phyloP scores from a whole-genome alignment of 2,888 invertebrate genomes.

The Apodemia mormo region DNA sequence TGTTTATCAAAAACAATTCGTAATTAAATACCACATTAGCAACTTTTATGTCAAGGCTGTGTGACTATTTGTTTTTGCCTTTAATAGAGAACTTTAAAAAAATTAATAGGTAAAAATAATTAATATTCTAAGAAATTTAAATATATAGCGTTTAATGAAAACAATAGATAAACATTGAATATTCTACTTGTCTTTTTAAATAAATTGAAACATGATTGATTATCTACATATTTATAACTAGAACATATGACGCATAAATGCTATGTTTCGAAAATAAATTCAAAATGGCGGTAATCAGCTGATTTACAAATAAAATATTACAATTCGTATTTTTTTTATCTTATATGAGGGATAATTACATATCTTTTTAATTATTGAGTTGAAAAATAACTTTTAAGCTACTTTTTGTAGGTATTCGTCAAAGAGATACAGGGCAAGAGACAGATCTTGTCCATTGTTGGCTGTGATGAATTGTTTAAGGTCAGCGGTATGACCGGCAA shows the following conservation, averaged over 20 bases:
- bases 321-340: not conserved
- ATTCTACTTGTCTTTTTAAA: too few species aligned
- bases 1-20: not conserved
- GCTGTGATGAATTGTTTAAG: constrained; percentile 84
- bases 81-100: too few species aligned
- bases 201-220: too few species aligned
- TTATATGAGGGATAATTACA: not conserved
- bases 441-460: constrained; percentile 77
- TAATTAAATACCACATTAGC: not conserved
- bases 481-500: constrained; percentile 89
- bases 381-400: constrained; percentile 44
- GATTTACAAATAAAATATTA: not conserved
- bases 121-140: too few species aligned
- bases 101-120: too few species aligned
- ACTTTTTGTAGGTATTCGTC: constrained; percentile 84
- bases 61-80: not conserved
- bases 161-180: too few species aligned
- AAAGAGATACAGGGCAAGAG: constrained; percentile 87
- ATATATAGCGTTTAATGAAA: too few species aligned
- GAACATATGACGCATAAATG: not conserved
- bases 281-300: not conserved
- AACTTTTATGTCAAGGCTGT: not conserved
- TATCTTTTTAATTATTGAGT: not conserved
- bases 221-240: too few species aligned
- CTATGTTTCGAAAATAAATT: not conserved